A percentile compares a stretch with the other conserved stretches of the same genome.
These are phyloP conservation scores for Lydus trimaculatus DNA, from an alignment of 2,888 invertebrate genomes.

Conservation along the genomic window DNA sequence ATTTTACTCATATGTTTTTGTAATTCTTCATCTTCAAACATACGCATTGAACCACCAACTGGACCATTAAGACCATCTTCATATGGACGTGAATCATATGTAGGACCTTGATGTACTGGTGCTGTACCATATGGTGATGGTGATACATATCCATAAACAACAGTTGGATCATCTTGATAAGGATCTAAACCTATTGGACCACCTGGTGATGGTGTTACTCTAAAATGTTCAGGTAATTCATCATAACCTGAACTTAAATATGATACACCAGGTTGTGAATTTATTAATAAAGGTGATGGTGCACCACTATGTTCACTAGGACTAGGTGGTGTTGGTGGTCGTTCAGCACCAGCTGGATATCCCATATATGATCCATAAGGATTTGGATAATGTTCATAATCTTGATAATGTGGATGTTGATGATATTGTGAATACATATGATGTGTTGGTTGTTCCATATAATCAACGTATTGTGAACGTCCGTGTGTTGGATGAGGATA, in stretches of 20 bases:
- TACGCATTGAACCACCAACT: conserved; percentile 64
- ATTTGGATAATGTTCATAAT: conserved; percentile 66
- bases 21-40: conserved; percentile 76
- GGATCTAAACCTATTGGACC: conserved; percentile 68
- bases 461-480: conserved; percentile 62
- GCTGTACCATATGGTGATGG: conserved; percentile 69
- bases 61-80: conserved; percentile 64
- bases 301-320: conserved; percentile 66
- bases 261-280: conserved; percentile 60
- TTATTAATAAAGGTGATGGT: conserved; percentile 63
- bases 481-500: conserved; percentile 55
- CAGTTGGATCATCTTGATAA: conserved; percentile 68
- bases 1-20: conserved; percentile 77
- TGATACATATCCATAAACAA: conserved; percentile 72
- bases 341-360: conserved; percentile 60
- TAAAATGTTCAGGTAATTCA: conserved; percentile 68
- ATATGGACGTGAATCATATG: conserved; percentile 63
- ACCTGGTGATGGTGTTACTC: conserved; percentile 72
- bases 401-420: conserved; percentile 64
- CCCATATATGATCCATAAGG: conserved; percentile 63
- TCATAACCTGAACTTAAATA: conserved; percentile 73
- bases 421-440: conserved; percentile 63
- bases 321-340: conserved; percentile 64
- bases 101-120: conserved; percentile 56
- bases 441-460: conserved; percentile 60